Conservation (phyloP, 37 sponge, comb jelly and placozoan genomes). For the Beroe ovata region DNA sequence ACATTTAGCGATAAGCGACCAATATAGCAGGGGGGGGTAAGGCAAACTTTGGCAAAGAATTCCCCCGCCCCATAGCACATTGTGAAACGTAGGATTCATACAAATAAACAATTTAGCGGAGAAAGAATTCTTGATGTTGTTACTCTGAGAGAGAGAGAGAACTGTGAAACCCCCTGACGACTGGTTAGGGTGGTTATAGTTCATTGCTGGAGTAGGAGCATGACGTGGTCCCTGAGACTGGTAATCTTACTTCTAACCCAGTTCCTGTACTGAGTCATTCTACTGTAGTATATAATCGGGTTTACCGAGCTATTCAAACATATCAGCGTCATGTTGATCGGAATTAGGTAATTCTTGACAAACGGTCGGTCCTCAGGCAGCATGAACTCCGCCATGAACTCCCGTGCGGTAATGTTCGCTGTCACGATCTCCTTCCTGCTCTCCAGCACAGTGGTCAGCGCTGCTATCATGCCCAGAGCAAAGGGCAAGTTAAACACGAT, state of each 20-base stretch:
- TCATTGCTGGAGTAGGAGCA: no score
- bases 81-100: no score
- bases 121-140: no score
- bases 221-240: no score
- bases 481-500: constrained; percentile 20
- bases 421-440: not conserved
- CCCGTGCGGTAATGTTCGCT: not conserved
- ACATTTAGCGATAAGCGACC: no score
- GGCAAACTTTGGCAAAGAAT: no score
- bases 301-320: not conserved
- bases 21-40: no score
- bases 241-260: not conserved
- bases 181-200: no score
- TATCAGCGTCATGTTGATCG: not conserved
- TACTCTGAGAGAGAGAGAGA: no score
- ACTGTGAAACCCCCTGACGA: no score
- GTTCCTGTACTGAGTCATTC: not conserved
- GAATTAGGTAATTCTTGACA: not conserved
- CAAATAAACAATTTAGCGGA: no score
- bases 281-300: constrained; percentile 17
- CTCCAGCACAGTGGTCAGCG: not conserved
- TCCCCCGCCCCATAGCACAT: no score
- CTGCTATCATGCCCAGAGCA: constrained; percentile 8
- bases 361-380: not conserved
- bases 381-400: not conserved